phyloP scores from a whole-genome alignment of 2,113 vertebrate genomes.

The Nibea albiflora region DNA sequence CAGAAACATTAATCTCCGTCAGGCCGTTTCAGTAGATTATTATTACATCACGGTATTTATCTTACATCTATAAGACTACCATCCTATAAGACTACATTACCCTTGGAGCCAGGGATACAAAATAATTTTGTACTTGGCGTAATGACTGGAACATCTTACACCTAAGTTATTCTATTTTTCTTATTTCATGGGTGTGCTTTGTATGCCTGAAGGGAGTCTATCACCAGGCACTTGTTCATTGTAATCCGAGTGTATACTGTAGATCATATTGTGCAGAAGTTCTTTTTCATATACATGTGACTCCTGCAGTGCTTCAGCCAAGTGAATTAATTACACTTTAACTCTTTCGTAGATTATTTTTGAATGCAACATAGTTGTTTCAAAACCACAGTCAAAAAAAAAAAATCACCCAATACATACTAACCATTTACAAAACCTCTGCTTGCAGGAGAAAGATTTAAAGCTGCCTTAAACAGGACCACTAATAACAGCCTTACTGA shows the following conservation, averaged over 20 bases:
- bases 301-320: not conserved
- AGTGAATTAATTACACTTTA: not conserved
- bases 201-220: not conserved
- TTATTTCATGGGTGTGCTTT: not conserved
- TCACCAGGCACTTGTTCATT: too few species aligned
- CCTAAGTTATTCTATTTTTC: not conserved
- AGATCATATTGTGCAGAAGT: too few species aligned
- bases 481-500: conserved; percentile 53
- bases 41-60: too few species aligned
- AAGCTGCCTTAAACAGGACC: conserved; percentile 5
- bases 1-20: too few species aligned
- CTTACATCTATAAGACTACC: not conserved
- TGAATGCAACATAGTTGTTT: not conserved
- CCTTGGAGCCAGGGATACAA: not conserved
- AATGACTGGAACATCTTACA: not conserved
- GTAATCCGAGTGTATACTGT: too few species aligned
- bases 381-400: not conserved
- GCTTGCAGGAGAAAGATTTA: not conserved
- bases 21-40: too few species aligned
- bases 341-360: not conserved
- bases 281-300: too few species aligned
- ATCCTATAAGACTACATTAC: not conserved
- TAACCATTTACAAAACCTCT: conserved; percentile 1
- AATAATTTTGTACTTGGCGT: not conserved
- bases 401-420: not conserved